phyloP scores from a whole-genome alignment of 2,797 vertebrate genomes.

The Heterohyrax brucei region DNA sequence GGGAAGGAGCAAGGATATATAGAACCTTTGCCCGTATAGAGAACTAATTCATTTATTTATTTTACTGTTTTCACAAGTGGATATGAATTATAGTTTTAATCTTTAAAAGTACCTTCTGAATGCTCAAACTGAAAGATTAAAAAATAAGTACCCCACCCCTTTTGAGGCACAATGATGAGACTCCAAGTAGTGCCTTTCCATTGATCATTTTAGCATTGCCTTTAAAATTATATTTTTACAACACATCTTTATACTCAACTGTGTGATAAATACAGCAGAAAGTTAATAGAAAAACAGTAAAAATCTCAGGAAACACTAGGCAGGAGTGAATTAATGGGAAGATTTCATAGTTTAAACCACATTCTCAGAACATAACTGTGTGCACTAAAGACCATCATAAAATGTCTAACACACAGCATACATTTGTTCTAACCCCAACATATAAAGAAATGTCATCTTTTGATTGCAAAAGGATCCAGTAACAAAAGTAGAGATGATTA shows the following conservation, averaged over 20 bases:
- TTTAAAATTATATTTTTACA: background rate
- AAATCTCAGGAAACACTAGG: constrained; percentile 25
- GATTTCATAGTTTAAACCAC: background rate
- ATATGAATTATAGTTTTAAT: constrained; percentile 51
- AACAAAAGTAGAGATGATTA: background rate
- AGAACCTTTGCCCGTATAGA: background rate
- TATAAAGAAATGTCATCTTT: constrained; percentile 10
- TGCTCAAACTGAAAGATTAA: constrained; percentile 49
- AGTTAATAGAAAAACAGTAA: constrained; percentile 31
- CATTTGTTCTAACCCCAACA: background rate
- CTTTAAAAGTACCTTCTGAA: background rate
- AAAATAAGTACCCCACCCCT: background rate
- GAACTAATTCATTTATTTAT: background rate
- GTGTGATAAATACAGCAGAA: background rate
- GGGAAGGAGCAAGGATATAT: background rate
- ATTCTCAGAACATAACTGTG: constrained; percentile 24
- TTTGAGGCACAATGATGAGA: constrained; percentile 38
- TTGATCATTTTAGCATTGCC: background rate
- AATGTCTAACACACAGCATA: background rate
- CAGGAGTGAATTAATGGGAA: constrained; percentile 28
- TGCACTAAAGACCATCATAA: background rate
- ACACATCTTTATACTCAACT: background rate
- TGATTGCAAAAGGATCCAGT: background rate
- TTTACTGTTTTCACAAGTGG: background rate
- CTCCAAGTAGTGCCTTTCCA: constrained; percentile 33